These are phyloP conservation scores for Cerceris rybyensis DNA, from an alignment of 2,888 invertebrate genomes.

Conservation along the genomic window DNA sequence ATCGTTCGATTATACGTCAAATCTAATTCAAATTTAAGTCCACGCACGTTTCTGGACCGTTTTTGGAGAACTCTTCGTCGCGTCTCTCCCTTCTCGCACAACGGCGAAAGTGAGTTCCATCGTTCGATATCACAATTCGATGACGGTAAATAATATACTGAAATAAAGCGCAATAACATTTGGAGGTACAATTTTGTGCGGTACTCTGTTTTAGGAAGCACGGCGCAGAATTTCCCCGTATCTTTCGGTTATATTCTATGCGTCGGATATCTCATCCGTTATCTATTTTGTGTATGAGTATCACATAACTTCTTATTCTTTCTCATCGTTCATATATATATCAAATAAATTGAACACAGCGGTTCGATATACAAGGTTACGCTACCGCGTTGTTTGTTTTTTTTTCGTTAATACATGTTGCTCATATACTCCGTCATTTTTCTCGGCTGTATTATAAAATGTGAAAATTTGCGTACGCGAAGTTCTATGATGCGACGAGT, in stretches of 20 bases:
- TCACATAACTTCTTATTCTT: conserved; percentile 30
- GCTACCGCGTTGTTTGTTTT: conserved; percentile 57
- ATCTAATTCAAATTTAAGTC: background rate
- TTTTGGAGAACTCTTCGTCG: background rate
- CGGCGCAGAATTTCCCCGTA: conserved; percentile 4
- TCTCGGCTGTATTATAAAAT: conserved; percentile 60
- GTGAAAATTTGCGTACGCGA: conserved; percentile 65
- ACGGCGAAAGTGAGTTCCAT: background rate
- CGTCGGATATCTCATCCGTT: conserved; percentile 1
- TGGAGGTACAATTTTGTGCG: conserved; percentile 13
- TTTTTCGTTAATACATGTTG: conserved; percentile 23
- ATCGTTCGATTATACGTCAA: background rate
- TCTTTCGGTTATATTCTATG: background rate
- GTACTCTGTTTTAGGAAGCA: conserved; percentile 14
- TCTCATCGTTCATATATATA: conserved; percentile 15
- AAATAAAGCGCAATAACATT: background rate
- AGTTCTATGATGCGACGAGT: conserved; percentile 67
- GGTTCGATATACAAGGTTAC: conserved; percentile 67
- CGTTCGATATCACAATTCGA: background rate
- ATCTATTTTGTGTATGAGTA: conserved; percentile 20
- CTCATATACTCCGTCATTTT: background rate
- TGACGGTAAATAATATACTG: background rate
- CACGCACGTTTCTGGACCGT: too few relatives aligned
- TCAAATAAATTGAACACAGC: conserved; percentile 70
- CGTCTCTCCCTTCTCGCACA: background rate